Evolutionary conservation across 2,113 vertebrate genomes (phyloP).

Genomic region (Petaurus breviceps): DNA sequence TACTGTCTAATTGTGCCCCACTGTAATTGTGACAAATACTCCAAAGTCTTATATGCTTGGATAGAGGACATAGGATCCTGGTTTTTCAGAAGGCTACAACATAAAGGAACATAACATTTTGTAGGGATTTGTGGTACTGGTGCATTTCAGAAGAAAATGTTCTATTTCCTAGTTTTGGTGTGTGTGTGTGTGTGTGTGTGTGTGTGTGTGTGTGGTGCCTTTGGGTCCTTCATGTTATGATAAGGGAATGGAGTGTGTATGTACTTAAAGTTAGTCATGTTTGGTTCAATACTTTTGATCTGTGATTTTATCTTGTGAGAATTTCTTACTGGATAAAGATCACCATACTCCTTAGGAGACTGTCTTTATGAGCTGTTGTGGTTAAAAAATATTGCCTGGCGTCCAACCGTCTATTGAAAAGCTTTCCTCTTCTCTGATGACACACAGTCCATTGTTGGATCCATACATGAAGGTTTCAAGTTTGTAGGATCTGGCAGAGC

Average conservation of each 20-base stretch:
- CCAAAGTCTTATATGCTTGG: not conserved
- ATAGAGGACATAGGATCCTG: not conserved
- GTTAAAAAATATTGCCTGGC: not conserved
- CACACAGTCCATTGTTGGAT: not conserved
- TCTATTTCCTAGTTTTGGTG: not conserved
- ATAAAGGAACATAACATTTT: not conserved
- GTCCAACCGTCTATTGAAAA: not conserved
- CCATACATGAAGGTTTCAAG: not conserved
- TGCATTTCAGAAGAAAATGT: not conserved
- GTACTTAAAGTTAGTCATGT: not conserved
- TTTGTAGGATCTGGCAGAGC: not conserved
- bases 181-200: not conserved
- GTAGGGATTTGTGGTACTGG: not conserved
- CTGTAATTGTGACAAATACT: not conserved
- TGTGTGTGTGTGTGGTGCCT: not conserved
- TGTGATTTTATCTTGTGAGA: not conserved
- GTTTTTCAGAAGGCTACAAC: not conserved
- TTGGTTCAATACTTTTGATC: not conserved
- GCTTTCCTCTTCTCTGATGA: not conserved
- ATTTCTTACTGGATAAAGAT: not conserved
- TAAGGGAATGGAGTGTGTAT: not conserved
- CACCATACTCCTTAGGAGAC: not conserved
- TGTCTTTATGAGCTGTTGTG: not conserved
- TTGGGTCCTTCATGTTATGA: not conserved
- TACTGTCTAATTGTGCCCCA: not conserved